phyloP scores from a whole-genome alignment of 2,797 vertebrate species.

The Chiloscyllium punctatum region DNA sequence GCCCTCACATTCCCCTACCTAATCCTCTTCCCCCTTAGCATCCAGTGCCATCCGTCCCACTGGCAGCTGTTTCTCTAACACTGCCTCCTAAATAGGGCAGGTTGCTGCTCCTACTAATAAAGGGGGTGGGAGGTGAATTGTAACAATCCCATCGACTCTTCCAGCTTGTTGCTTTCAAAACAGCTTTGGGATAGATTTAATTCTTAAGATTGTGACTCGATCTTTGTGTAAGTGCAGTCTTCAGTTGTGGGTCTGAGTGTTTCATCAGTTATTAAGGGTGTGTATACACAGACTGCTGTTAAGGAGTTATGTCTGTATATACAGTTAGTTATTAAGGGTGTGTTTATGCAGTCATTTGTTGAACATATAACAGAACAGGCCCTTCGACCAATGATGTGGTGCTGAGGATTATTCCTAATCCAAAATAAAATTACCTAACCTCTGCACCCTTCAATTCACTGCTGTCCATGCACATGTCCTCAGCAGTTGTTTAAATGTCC shows the following conservation, averaged over 20 bases:
- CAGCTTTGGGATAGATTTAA: no score
- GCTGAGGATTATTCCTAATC: no score
- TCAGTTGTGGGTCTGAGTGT: not conserved
- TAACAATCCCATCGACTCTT: not conserved
- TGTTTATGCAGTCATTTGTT: not conserved
- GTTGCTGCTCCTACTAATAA: not conserved
- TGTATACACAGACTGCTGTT: not conserved
- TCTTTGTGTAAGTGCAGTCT: not conserved
- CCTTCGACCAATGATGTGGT: no score
- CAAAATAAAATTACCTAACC: no score
- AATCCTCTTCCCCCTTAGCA: not conserved
- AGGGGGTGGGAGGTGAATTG: not conserved
- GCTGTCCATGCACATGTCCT: no score
- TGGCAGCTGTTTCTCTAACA: not conserved
- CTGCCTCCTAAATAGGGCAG: not conserved
- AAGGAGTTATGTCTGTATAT: not conserved
- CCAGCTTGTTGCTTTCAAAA: no score
- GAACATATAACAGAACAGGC: not conserved
- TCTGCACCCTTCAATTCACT: no score
- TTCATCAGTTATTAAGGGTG: not conserved
- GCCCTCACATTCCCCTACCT: not conserved
- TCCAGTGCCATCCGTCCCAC: not conserved
- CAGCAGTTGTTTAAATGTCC: no score
- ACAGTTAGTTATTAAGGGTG: not conserved
- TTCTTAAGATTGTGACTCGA: no score